phyloP scores from a whole-genome alignment of 2,113 vertebrate species.

The Myotis lucifugus region DNA sequence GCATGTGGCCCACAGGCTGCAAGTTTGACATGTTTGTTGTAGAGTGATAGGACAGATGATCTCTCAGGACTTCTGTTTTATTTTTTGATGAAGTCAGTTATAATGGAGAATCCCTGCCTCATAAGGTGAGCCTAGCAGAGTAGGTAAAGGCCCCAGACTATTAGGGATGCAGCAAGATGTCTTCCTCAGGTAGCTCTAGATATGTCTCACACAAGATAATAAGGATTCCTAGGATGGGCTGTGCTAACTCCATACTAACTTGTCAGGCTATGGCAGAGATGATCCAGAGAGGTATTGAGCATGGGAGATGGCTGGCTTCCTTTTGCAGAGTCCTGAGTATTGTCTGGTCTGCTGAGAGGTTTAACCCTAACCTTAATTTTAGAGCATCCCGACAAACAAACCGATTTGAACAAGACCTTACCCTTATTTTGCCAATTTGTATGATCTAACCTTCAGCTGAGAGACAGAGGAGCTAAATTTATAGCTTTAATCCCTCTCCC shows the following conservation, averaged over 20 bases:
- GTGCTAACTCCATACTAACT: not conserved
- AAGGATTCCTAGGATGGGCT: not conserved
- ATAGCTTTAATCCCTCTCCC: not conserved
- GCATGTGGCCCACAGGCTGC: too few species aligned
- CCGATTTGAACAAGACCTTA: not conserved
- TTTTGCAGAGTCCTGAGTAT: not conserved
- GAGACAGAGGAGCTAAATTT: not conserved
- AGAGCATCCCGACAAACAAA: not conserved
- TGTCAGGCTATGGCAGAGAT: not conserved
- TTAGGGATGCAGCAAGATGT: not conserved
- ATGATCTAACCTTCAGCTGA: not conserved
- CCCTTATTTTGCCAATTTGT: not conserved
- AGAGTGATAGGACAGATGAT: too few species aligned
- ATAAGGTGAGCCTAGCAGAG: not conserved
- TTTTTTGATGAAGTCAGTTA: not conserved
- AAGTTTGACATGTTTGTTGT: too few species aligned
- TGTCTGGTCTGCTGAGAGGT: not conserved
- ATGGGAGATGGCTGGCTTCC: not conserved
- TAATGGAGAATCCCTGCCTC: not conserved
- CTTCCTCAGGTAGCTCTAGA: not conserved
- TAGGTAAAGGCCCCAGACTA: not conserved
- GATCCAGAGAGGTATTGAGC: not conserved
- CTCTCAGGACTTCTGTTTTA: too few species aligned
- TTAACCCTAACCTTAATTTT: not conserved
- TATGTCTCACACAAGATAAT: not conserved